These are phyloP conservation scores for Cheilosia variabilis DNA, from an alignment of 2,888 invertebrate species.

Conservation along the genomic window DNA sequence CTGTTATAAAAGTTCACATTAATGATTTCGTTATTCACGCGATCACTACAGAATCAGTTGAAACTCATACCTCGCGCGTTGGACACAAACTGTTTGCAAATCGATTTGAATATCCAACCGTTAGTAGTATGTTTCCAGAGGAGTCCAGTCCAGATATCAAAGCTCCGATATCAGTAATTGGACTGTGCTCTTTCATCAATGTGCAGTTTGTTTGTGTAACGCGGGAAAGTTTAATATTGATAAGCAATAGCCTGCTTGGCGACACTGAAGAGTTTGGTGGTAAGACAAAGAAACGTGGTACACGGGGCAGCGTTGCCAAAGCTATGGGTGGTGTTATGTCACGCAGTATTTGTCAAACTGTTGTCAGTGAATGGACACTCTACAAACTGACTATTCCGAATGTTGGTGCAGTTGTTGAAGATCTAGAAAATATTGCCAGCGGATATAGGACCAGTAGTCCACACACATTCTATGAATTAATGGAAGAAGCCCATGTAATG, in stretches of 20 bases:
- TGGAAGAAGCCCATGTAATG: constrained; percentile 90
- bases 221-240: constrained; percentile 80
- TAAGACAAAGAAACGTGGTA: constrained; percentile 71
- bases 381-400: constrained; percentile 88
- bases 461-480: constrained; percentile 88
- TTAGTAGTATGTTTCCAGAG: constrained; percentile 81
- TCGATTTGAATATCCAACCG: constrained; percentile 82
- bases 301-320: constrained; percentile 70
- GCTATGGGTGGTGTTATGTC: constrained; percentile 76
- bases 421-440: constrained; percentile 88
- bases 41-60: constrained; percentile 89
- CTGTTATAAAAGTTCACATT: constrained; percentile 87
- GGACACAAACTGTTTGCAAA: constrained; percentile 86
- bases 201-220: constrained; percentile 82
- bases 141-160: constrained; percentile 82
- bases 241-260: constrained; percentile 79
- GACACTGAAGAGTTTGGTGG: constrained; percentile 60
- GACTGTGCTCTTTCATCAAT: constrained; percentile 81
- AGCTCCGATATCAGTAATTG: constrained; percentile 82
- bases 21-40: constrained; percentile 89
- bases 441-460: constrained; percentile 87
- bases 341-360: constrained; percentile 80
- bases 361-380: constrained; percentile 87
- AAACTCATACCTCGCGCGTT: constrained; percentile 89
- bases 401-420: constrained; percentile 87